Base-by-base conservation (phyloP, 2,888 invertebrate genomes). In the Eueremaeus valkanovi region DNA sequence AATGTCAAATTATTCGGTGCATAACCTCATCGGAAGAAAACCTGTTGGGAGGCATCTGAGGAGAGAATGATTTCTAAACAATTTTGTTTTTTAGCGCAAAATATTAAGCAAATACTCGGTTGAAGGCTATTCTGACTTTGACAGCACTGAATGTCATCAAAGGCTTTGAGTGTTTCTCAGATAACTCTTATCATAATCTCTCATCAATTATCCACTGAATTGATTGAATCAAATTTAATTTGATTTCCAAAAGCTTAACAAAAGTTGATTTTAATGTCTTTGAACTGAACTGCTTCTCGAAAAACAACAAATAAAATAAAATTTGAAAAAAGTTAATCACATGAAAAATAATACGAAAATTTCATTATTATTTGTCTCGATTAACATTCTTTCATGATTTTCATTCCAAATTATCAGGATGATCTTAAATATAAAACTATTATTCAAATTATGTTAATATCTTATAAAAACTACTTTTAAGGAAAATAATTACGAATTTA, bases 401-500 rank as follows among this genome's bases (percentile, higher is more conserved):
- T n/a, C n/a, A n/a, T n/a, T n/a, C n/a, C n/a, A n/a, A n/a, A n/a
- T n/a, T n/a, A n/a, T n/a, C n/a, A n/a, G n/a, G n/a, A n/a, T n/a
- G n/a, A n/a, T n/a, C n/a, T n/a, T n/a, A n/a, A n/a, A n/a, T n/a
- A n/a, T n/a, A n/a, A n/a, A n/a, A n/a, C n/a, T n/a, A n/a, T n/a
- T n/a, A n/a, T n/a, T n/a, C n/a, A n/a, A n/a, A n/a, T n/a, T n/a
- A n/a, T n/a, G n/a, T n/a, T n/a, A n/a, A n/a, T n/a, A n/a, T 40
- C 11, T 45, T 16, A 45, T 9, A 45, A 45, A 5, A 3, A 45
- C 16, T 5, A 13, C n/a, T 49, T 49, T 49, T 49, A 40, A 9
- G 49, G 49, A 21, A n/a, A 49, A 49, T 49, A 49, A 49, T 49
- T n/a, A 49, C n/a, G 49, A 49, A 49, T 49, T 49, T 49, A 21